Evolutionary conservation across 2,888 invertebrate species (phyloP), one percentile per base, ranked within the genome.

Genomic region (Erebia epiphron): DNA sequence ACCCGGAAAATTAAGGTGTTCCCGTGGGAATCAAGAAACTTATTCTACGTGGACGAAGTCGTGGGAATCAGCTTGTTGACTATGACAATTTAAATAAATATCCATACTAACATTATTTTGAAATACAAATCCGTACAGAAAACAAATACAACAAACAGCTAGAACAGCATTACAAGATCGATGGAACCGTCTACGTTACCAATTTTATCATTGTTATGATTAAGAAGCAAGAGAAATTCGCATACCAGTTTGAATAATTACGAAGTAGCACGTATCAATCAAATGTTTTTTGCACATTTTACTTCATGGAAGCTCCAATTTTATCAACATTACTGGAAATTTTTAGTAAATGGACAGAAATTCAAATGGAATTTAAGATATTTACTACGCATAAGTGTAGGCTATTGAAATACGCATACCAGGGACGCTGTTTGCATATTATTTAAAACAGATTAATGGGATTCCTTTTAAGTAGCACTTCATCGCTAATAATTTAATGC

Each of bases 341-440:
- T 10, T 41, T 14, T 43, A 61, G 14, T 13, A 18, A 61, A 61
- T 61, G n/a, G 10, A 1, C 60, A 43, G 41, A 43, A 43, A 61
- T 61, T 43, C 43, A 43, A 61, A 18, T 18, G 43, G 18, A 61
- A 61, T 43, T 43, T 61, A 61, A 61, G 18, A 61, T 16, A 61
- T 11, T 41, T 41, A 41, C 7, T 7, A 41, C 9, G n/a, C 16
- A 58, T 58, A n/a, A n/a, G n/a, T 41, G 58, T 58, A 41, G n/a
- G n/a, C 35, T 58, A 43, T 11, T 3, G 43, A n/a, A 61, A 43
- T 61, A 61, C 16, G 43, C n/a, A 41, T 41, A 16, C 60, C 16
- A 41, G 18, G 60, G 43, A 61, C 43, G 60, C 43, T 18, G 60
- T 61, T 61, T 43, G 60, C 60, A 61, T 61, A 61, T 61, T 61